Evolutionary conservation across 2,113 vertebrate genomes (phyloP).

Genomic region (Barnardius zonarius): DNA sequence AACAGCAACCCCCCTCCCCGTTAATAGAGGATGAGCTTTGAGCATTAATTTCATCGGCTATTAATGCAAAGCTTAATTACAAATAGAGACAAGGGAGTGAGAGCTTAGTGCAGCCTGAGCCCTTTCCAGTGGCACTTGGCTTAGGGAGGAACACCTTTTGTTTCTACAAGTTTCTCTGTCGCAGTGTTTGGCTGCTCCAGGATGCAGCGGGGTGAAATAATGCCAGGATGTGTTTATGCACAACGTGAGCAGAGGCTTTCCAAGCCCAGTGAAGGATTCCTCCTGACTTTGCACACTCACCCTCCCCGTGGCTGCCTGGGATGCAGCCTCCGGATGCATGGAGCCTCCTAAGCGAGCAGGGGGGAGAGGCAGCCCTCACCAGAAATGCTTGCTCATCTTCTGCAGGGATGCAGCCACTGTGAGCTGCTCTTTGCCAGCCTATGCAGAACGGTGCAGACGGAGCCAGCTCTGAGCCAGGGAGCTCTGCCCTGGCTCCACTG

Average conservation of each 20-base stretch:
- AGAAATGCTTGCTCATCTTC: not conserved
- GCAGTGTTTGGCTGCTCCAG: not conserved
- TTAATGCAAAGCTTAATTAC: constrained; percentile 36
- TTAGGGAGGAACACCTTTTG: not conserved
- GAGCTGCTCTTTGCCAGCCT: not conserved
- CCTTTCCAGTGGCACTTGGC: not conserved
- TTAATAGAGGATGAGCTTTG: not conserved
- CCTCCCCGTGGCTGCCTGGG: not conserved
- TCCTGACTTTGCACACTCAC: not conserved
- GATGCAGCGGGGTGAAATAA: not conserved
- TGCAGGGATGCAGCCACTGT: not conserved
- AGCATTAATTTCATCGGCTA: constrained; percentile 31
- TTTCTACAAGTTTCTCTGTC: not conserved
- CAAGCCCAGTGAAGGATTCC: not conserved
- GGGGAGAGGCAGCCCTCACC: not conserved
- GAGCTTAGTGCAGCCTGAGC: constrained; percentile 11
- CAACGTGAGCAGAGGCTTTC: not conserved
- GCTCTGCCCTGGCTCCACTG: not conserved
- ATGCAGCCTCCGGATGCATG: not conserved
- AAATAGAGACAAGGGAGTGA: not conserved
- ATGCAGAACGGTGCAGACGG: not conserved
- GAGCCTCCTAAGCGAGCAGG: not conserved
- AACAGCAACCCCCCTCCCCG: not conserved
- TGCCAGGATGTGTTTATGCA: not conserved
- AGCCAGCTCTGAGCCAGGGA: not conserved